Conservation (phyloP, 2,888 invertebrate genomes). For the Eremobia ochroleuca region DNA sequence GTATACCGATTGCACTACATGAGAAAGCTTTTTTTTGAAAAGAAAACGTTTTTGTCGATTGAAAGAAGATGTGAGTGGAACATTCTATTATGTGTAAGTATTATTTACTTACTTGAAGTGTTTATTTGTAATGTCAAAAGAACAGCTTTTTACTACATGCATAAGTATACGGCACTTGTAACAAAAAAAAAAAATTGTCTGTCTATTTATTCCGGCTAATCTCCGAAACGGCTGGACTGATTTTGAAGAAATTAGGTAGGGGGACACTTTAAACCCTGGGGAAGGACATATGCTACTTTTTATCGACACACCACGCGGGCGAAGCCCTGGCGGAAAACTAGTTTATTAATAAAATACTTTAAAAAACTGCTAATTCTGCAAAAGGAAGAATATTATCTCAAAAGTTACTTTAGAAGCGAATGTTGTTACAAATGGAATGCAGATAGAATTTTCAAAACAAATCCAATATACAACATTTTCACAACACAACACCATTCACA, state of each 20-base stretch:
- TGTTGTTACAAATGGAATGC: conserved; percentile 1
- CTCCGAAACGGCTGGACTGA: not conserved
- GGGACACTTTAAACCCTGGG: not conserved
- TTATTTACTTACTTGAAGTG: not conserved
- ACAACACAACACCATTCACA: conserved; percentile 7
- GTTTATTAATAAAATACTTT: not conserved
- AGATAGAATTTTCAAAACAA: conserved; percentile 10
- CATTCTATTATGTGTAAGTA: not conserved
- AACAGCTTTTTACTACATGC: not conserved
- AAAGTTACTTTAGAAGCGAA: not conserved
- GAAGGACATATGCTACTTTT: not conserved
- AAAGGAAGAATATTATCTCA: not conserved
- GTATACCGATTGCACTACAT: conserved; percentile 49
- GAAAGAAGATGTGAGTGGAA: conserved; percentile 6
- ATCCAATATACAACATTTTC: conserved; percentile 25
- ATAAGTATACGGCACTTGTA: too few relatives aligned
- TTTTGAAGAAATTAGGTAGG: not conserved
- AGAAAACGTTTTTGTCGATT: conserved; percentile 17
- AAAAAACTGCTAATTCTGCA: too few relatives aligned
- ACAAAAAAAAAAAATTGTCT: not conserved
- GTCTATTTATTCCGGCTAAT: not conserved
- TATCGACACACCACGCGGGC: too few relatives aligned
- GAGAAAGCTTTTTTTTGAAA: conserved; percentile 6
- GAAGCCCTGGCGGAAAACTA: not conserved
- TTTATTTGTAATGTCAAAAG: not conserved